phyloP scores from a whole-genome alignment of 2,888 invertebrate species.

The Eutolmus rufibarbis region DNA sequence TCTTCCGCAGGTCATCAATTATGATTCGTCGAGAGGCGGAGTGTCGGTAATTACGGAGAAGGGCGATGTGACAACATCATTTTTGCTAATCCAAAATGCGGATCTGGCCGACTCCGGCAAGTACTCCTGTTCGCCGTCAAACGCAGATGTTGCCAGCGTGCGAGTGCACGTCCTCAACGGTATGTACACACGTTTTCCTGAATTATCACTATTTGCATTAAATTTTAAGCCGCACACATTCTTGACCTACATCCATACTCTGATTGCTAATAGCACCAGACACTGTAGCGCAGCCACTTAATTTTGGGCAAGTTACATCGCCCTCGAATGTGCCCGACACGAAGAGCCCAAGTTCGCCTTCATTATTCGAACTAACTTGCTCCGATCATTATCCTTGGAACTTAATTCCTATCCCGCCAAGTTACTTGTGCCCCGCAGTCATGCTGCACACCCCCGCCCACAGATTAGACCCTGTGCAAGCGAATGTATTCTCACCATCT shows the following conservation, averaged over 20 bases:
- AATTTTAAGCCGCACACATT: slow-evolving; percentile 25
- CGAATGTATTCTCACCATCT: neutral
- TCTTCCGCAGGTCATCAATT: slow-evolving; percentile 73
- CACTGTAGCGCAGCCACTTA: neutral
- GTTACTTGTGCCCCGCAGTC: neutral
- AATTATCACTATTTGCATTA: slow-evolving; percentile 44
- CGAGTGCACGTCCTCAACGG: slow-evolving; percentile 84
- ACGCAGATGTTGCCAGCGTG: slow-evolving; percentile 80
- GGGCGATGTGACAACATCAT: slow-evolving; percentile 80
- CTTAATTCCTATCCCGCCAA: neutral
- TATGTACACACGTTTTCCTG: slow-evolving; percentile 62
- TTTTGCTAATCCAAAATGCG: slow-evolving; percentile 79
- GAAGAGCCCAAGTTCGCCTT: neutral
- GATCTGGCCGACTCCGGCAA: slow-evolving; percentile 78
- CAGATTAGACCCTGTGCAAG: neutral
- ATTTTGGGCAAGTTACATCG: slow-evolving; percentile 12
- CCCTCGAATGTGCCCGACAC: neutral
- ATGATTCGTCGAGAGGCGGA: slow-evolving; percentile 80
- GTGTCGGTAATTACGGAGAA: slow-evolving; percentile 82
- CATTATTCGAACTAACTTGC: neutral
- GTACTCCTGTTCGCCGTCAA: slow-evolving; percentile 82
- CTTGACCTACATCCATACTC: slow-evolving; percentile 36
- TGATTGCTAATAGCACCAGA: neutral
- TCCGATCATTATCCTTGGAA: slow-evolving; percentile 6
- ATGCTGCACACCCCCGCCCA: neutral